Evolutionary conservation across 2,113 vertebrate genomes (phyloP).

Genomic region (Chionomys nivalis): DNA sequence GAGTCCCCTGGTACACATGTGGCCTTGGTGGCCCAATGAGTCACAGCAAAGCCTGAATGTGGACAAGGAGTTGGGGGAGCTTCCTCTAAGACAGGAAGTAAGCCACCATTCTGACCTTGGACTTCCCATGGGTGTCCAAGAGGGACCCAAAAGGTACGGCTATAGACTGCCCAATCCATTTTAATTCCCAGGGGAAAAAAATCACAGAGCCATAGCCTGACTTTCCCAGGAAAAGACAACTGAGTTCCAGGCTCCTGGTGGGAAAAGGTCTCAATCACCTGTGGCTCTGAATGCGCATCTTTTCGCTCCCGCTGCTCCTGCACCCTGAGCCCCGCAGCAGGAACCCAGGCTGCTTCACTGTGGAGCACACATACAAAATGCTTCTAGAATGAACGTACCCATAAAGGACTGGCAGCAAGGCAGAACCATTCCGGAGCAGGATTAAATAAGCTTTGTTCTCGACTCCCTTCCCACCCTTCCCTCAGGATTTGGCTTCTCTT

Average conservation of each 20-base stretch:
- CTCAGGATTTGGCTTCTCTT: background rate
- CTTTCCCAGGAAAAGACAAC: background rate
- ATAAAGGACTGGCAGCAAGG: background rate
- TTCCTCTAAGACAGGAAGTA: background rate
- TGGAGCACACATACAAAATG: background rate
- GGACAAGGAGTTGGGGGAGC: background rate
- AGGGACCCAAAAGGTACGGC: background rate
- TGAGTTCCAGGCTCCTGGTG: background rate
- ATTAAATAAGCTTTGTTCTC: background rate
- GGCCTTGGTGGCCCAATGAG: constrained; percentile 3
- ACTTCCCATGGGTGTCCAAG: background rate
- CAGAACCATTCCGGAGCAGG: background rate
- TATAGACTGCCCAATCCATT: background rate
- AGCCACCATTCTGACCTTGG: background rate
- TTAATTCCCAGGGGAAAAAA: background rate
- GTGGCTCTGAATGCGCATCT: rapidly evolving
- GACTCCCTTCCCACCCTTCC: background rate
- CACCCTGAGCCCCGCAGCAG: background rate
- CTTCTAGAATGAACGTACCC: background rate
- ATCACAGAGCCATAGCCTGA: background rate
- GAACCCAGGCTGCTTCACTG: background rate
- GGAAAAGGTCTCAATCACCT: background rate
- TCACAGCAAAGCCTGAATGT: background rate
- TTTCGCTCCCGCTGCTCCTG: background rate
- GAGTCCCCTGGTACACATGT: background rate